Evolutionary conservation across 2,888 invertebrate species (phyloP), one percentile per base, ranked within the genome.

Genomic region (Papilio gigon): DNA sequence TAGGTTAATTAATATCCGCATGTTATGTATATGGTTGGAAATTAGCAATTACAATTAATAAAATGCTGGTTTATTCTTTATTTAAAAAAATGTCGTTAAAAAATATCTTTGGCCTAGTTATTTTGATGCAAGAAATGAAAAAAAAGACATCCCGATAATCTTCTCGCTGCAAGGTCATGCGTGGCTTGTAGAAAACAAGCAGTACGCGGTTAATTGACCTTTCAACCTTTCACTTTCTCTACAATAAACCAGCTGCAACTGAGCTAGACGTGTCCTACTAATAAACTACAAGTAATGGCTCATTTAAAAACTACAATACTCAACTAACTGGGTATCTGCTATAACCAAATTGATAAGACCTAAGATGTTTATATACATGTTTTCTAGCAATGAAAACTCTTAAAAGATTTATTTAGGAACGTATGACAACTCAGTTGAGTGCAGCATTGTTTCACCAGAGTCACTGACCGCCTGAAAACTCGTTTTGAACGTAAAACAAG

Each of bases 141-240:
- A 22, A 47, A 22, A n/a, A n/a, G n/a, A 11, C 47, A 9, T 47
- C 12, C 11, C 11, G 47, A 22, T 47, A 47, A 47, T 22, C 47
- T 47, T 44, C 20, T 20, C 47, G 47, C 22, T 22, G 12, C 47
- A 47, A 47, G 47, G 47, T 22, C 47, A 22, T n/a, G 22, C 47
- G 47, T 22, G 22, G 20, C 6, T 53, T n/a, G 53, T n/a, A 53
- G 25, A 22, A 12, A 53, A n/a, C 27, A n/a, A 58, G 56, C 27
- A 12, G 17, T 37, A 25, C 33, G 60, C 60, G 40, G 20, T 27
- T 12, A 17, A 9, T 20, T 62, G 62, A 67, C 67, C 56, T 60
- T 42, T 40, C 35, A 42, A 53, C 67, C 67, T 67, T 62, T 62
- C 67, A 67, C 67, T 67, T 67, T 67, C 62, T 33, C 22, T 6